These are phyloP conservation scores for Diabrotica balteata DNA, from an alignment of 2,888 invertebrate species.

Conservation along the genomic window DNA sequence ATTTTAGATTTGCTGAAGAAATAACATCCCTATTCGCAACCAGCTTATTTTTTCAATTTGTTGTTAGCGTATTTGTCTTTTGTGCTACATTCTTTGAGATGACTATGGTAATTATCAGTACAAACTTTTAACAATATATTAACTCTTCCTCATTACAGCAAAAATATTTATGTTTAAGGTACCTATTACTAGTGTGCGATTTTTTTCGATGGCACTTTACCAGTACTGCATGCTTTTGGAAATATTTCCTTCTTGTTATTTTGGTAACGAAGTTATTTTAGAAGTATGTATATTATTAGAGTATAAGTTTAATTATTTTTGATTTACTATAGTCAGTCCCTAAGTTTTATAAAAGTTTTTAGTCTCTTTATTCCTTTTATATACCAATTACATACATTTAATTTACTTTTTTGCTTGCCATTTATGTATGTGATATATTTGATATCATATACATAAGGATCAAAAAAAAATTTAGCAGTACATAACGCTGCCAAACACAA, in stretches of 20 bases:
- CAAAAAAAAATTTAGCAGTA: no score
- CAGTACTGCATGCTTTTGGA: slow-evolving; percentile 66
- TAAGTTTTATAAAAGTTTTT: no score
- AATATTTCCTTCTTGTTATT: slow-evolving; percentile 66
- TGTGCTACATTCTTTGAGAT: slow-evolving; percentile 57
- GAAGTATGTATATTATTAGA: slow-evolving; percentile 56
- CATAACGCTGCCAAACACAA: no score
- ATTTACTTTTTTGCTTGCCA: no score
- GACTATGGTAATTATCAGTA: slow-evolving; percentile 46
- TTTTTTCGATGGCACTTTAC: slow-evolving; percentile 64
- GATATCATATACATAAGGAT: no score
- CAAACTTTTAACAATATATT: background rate
- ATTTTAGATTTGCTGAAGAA: slow-evolving; percentile 38
- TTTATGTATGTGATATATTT: no score
- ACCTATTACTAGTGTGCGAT: slow-evolving; percentile 43
- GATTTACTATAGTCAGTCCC: no score
- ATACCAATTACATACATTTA: no score
- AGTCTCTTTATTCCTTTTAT: no score
- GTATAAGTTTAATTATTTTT: no score
- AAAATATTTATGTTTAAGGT: slow-evolving; percentile 34
- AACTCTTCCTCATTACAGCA: background rate
- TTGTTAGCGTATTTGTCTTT: slow-evolving; percentile 49
- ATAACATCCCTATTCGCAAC: slow-evolving; percentile 33
- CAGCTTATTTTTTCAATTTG: slow-evolving; percentile 35
- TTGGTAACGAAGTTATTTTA: slow-evolving; percentile 65